Evolutionary conservation across 2,888 invertebrate species (phyloP).

Genomic region (Pristionchus japonicus): DNA sequence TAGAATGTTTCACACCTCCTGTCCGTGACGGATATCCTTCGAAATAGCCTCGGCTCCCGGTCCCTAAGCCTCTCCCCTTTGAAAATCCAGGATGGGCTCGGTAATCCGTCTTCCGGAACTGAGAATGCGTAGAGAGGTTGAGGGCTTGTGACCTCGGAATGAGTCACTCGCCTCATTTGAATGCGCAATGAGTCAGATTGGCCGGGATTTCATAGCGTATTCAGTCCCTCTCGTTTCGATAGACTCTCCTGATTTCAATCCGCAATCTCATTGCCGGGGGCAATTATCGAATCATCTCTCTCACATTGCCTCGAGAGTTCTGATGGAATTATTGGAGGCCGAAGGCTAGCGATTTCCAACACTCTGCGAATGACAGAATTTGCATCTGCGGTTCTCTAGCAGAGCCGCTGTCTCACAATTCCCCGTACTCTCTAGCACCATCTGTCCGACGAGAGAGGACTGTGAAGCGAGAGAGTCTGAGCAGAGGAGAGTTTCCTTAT

Average conservation of each 20-base stretch:
- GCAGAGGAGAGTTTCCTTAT: too few species aligned
- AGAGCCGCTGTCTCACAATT: too few species aligned
- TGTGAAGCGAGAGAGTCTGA: too few species aligned
- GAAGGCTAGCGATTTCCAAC: background rate
- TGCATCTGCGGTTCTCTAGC: background rate
- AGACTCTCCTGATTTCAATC: background rate
- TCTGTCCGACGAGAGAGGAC: too few species aligned
- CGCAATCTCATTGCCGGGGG: background rate
- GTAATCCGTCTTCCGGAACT: background rate
- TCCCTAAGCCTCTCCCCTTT: background rate
- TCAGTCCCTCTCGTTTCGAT: background rate
- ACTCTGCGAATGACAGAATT: background rate
- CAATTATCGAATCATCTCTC: conserved; percentile 10
- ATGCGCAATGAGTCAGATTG: background rate
- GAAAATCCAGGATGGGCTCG: background rate
- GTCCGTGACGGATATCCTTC: background rate
- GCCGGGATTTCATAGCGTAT: background rate
- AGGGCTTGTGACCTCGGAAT: background rate
- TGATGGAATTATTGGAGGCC: background rate
- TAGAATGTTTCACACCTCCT: background rate
- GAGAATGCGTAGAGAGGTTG: background rate
- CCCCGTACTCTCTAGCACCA: too few species aligned
- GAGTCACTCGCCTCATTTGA: background rate
- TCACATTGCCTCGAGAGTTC: background rate
- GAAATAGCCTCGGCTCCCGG: background rate